phyloP scores from a whole-genome alignment of 2,113 vertebrate species.

The Vulpes ferrilata region DNA sequence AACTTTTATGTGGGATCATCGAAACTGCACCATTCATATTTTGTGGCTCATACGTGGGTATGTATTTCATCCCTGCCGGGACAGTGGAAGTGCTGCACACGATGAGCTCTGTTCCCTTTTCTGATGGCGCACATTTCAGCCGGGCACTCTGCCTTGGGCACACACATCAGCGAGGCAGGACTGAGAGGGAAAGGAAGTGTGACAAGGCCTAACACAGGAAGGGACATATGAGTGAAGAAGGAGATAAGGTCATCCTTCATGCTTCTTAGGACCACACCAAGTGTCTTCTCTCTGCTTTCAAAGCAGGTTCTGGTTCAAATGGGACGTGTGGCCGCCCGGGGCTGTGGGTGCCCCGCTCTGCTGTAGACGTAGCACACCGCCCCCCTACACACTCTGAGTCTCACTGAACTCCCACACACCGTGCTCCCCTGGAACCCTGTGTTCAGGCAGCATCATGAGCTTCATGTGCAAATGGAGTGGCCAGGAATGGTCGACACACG shows the following conservation, averaged over 20 bases:
- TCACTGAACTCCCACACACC: fast-evolving
- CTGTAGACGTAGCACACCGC: fast-evolving
- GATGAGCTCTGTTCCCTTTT: fast-evolving
- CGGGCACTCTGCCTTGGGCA: fast-evolving
- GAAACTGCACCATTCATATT: neutral
- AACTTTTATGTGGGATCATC: neutral
- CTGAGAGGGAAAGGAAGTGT: too few species aligned
- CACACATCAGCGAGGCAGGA: fast-evolving
- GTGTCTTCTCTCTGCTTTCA: neutral
- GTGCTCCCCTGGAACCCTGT: fast-evolving
- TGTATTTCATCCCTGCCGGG: neutral
- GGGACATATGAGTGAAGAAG: fast-evolving
- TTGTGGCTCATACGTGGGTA: neutral
- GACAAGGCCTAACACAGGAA: neutral
- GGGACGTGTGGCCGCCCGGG: fast-evolving
- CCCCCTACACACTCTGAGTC: fast-evolving
- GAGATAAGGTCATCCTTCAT: fast-evolving
- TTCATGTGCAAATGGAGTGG: fast-evolving
- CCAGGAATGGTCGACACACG: fast-evolving
- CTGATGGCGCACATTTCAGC: fast-evolving
- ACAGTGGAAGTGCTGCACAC: fast-evolving
- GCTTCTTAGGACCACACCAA: fast-evolving
- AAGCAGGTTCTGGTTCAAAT: neutral
- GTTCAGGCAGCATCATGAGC: fast-evolving
- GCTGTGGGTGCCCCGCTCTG: fast-evolving